These are phyloP conservation scores for Acanthiza pusilla DNA, from an alignment of 2,797 vertebrate species.

Conservation along the genomic window DNA sequence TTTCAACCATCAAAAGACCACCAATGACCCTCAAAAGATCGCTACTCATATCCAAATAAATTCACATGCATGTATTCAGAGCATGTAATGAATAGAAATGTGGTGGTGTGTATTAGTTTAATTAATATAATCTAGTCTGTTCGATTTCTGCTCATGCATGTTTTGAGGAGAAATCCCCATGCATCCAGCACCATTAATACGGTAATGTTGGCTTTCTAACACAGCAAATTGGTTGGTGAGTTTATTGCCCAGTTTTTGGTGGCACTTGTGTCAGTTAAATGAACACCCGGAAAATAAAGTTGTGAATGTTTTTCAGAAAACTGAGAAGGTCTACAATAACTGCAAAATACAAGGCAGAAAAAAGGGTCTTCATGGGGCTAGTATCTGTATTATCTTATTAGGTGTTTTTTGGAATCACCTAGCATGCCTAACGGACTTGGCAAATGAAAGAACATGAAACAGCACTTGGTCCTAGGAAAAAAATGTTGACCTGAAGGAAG, in stretches of 20 bases:
- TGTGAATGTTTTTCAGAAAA: not conserved
- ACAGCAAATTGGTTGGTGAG: not conserved
- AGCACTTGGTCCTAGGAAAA: not conserved
- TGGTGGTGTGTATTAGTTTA: not conserved
- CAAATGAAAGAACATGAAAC: not conserved
- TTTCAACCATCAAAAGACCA: not conserved
- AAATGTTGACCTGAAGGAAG: not conserved
- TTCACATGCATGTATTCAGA: not conserved
- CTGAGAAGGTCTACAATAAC: not conserved
- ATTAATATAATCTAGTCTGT: not conserved
- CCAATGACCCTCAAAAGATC: rapidly evolving
- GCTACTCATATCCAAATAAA: not conserved
- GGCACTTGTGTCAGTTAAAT: not conserved
- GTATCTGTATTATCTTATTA: not conserved
- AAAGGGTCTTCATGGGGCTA: not conserved
- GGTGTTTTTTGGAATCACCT: not conserved
- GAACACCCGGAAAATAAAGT: not conserved
- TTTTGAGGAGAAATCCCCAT: not conserved
- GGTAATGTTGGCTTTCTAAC: not conserved
- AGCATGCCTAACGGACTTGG: not conserved
- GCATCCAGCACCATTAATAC: not conserved
- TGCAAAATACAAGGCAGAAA: not conserved
- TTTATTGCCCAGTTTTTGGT: not conserved
- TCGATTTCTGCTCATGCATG: not conserved
- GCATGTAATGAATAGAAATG: not conserved